Percentiles rank a stretch among this genome's conserved stretches.
These are phyloP conservation scores for Trachurus trachurus DNA, from an alignment of 2,797 vertebrate genomes.

Conservation along the genomic window DNA sequence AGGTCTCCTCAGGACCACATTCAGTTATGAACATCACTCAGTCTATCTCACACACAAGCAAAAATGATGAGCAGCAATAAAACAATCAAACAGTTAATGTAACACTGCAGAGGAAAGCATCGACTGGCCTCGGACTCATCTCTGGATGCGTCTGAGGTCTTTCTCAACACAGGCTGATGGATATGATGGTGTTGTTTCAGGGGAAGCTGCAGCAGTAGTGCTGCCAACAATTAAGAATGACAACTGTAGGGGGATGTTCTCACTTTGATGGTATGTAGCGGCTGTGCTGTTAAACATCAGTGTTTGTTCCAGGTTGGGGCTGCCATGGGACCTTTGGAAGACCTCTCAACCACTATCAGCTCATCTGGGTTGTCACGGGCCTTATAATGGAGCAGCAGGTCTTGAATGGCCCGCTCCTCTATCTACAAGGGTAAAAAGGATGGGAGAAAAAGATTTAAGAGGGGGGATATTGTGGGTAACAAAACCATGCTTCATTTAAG, in stretches of 20 bases:
- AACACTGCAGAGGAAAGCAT: slow-evolving; percentile 45
- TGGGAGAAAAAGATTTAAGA: slow-evolving; percentile 5
- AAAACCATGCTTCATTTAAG: slow-evolving; percentile 40
- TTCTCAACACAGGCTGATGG: slow-evolving; percentile 30
- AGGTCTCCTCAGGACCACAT: slow-evolving; percentile 22
- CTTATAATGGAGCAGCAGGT: slow-evolving; percentile 92
- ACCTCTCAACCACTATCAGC: slow-evolving; percentile 94
- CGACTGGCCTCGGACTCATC: slow-evolving; percentile 26
- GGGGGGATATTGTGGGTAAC: slow-evolving; percentile 16
- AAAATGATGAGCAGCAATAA: slow-evolving; percentile 53
- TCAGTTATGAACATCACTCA: slow-evolving; percentile 39
- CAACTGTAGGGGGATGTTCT: slow-evolving; percentile 45
- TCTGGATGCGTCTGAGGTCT: background rate
- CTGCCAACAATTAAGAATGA: slow-evolving; percentile 12
- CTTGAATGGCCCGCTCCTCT: slow-evolving; percentile 96
- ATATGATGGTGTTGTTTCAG: slow-evolving; percentile 7
- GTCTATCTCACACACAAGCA: slow-evolving; percentile 25
- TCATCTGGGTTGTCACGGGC: slow-evolving; percentile 95
- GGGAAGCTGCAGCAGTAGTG: slow-evolving; percentile 5
- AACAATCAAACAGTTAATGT: slow-evolving; percentile 24
- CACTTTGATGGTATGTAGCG: slow-evolving; percentile 22
- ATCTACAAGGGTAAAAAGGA: slow-evolving; percentile 84
- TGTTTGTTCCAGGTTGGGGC: slow-evolving; percentile 96
- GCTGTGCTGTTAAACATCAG: slow-evolving; percentile 71
- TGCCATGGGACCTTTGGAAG: slow-evolving; percentile 92